phyloP scores from a whole-genome alignment of 2,888 invertebrate species.

The Cephalotes varians region DNA sequence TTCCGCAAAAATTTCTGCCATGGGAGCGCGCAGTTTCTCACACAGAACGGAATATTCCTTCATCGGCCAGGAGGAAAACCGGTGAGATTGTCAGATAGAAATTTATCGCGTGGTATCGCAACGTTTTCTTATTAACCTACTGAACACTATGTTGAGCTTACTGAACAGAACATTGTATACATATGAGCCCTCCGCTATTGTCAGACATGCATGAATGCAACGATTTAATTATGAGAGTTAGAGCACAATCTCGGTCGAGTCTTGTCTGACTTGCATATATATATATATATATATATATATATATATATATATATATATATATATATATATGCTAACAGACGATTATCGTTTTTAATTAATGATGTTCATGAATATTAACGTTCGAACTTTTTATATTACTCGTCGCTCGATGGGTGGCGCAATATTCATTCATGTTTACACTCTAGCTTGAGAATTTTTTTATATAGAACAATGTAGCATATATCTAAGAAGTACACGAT shows the following conservation, averaged over 20 bases:
- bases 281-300: too few species aligned
- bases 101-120: conserved; percentile 62
- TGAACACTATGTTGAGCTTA: too few species aligned
- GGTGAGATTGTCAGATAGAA: conserved; percentile 56
- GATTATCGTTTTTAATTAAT: conserved; percentile 44
- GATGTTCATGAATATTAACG: conserved; percentile 38
- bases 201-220: conserved; percentile 19
- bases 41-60: conserved; percentile 26
- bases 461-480: conserved; percentile 9
- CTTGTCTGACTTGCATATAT: neutral
- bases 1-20: conserved; percentile 48
- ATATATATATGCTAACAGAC: conserved; percentile 22
- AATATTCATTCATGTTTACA: conserved; percentile 34
- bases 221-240: conserved; percentile 44
- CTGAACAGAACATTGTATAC: conserved; percentile 11
- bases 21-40: conserved; percentile 46
- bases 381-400: conserved; percentile 8
- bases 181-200: neutral
- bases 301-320: too few species aligned
- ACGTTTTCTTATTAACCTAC: conserved; percentile 62
- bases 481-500: conserved; percentile 15
- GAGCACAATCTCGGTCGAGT: conserved; percentile 11
- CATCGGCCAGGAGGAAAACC: conserved; percentile 14
- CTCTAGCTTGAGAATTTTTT: conserved; percentile 11
- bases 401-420: neutral